These are phyloP conservation scores for Epsilonema sp. DNA, from an alignment of 2,888 invertebrate genomes.

Conservation along the genomic window DNA sequence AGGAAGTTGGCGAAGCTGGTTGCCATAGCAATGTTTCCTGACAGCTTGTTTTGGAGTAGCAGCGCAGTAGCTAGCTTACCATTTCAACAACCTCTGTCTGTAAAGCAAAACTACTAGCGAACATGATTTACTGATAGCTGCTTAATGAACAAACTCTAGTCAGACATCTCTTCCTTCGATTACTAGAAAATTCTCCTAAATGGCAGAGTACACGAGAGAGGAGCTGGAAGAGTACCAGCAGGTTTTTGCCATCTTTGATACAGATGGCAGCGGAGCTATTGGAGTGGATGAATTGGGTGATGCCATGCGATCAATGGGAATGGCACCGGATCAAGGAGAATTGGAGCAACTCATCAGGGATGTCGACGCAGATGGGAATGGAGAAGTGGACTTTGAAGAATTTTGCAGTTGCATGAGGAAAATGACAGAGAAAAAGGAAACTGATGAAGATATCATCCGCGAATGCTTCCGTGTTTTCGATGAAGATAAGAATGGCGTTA, in stretches of 20 bases:
- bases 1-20: too few species aligned
- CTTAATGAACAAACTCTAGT: too few species aligned
- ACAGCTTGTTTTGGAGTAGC: too few species aligned
- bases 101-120: too few species aligned
- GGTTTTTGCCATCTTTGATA: slow-evolving; percentile 27
- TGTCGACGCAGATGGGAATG: slow-evolving; percentile 28
- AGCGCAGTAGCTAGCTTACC: too few species aligned
- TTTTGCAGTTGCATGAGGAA: slow-evolving; percentile 28
- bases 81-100: too few species aligned
- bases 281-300: slow-evolving; percentile 26
- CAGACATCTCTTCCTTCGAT: too few species aligned
- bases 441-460: slow-evolving; percentile 24
- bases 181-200: too few species aligned
- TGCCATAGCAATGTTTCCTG: too few species aligned
- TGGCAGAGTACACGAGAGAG: too few species aligned
- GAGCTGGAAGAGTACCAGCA: too few species aligned
- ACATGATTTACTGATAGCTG: too few species aligned
- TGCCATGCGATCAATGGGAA: slow-evolving; percentile 25
- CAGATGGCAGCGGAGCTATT: slow-evolving; percentile 27
- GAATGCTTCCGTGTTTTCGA: slow-evolving; percentile 21
- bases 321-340: slow-evolving; percentile 21
- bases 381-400: slow-evolving; percentile 28
- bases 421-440: slow-evolving; percentile 17
- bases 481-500: slow-evolving; percentile 19
- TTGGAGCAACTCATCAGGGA: slow-evolving; percentile 25